Evolutionary conservation across 1,140 invertebrate genomes (phyloP), one percentile per base, ranked within the genome.

Genomic region (Aphaenogaster ashmeadi): DNA sequence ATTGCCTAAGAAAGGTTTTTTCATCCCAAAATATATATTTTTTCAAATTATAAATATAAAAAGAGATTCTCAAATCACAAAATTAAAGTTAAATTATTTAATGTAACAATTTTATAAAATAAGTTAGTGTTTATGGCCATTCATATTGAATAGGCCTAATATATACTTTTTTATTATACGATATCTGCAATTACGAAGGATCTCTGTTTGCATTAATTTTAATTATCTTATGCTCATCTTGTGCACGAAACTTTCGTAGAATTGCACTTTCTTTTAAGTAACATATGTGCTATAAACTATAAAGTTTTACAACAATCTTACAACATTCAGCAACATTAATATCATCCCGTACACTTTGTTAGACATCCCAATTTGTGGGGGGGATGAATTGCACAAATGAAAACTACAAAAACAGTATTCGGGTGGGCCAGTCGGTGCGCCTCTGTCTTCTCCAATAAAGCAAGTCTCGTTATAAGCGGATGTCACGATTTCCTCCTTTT

Each of bases 401-500:
- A 94, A 95, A 7, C 96, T 94, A 91, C 97, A 98, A 92, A 97
- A 97, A 92, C 97, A 98, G 91, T 97, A 97, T 92, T 95, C 95
- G 0, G 95, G 90, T 9, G 95, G 94, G 56, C 94, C 94, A 91
- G 94, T 96, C 72, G 93, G 96, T 93, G 91, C 95, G 5, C 96
- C 97, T 91, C 97, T 97, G 86, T 97, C 96, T 83, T 97, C 96
- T 13, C 96, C 94, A 13, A 94, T 92, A 77, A 94, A 94, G 91
- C 98, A 98, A 2, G 97, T 97, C 91, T 97, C 96, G 36, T 94
- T 83, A 90, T 98, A 98, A 1, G 94, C 94, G 5, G 96, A 96
- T 90, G 97, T 96, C 72, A 97, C 94, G 6, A 98, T 95, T 83
- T 96, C 94, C 33, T 96, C 96, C 88, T 96, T 96, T 21, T 94